A percentile compares a stretch with the other conserved stretches of the same genome.
These are phyloP conservation scores for Drosophila trapezifrons DNA, from an alignment of 1,140 invertebrate species.

Conservation along the genomic window DNA sequence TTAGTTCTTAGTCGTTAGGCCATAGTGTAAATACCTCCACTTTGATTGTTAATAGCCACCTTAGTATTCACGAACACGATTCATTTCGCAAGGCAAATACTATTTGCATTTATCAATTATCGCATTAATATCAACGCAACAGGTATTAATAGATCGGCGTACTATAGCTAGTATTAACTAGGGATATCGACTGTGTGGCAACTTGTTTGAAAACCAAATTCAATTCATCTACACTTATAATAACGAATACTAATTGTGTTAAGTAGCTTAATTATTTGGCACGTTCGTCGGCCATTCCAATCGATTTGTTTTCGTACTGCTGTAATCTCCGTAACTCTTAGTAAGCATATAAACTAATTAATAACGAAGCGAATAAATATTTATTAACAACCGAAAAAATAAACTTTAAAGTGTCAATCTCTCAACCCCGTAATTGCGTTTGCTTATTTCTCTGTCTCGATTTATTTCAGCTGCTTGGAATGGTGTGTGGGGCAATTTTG, in stretches of 20 bases:
- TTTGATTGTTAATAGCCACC: conserved; percentile 47
- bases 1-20: conserved; percentile 42
- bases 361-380: conserved; percentile 53
- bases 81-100: conserved; percentile 45
- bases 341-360: conserved; percentile 54
- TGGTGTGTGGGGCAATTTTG: background rate
- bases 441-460: background rate
- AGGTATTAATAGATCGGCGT: conserved; percentile 55
- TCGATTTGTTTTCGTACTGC: conserved; percentile 53
- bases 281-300: conserved; percentile 38
- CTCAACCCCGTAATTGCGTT: conserved; percentile 8
- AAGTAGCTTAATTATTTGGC: conserved; percentile 61
- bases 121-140: conserved; percentile 49
- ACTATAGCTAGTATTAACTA: conserved; percentile 64
- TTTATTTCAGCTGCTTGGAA: background rate
- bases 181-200: conserved; percentile 62
- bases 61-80: conserved; percentile 31
- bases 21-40: conserved; percentile 55
- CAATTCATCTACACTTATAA: conserved; percentile 59
- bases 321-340: conserved; percentile 56
- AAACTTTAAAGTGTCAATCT: conserved; percentile 43
- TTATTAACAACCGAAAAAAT: conserved; percentile 48
- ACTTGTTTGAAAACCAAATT: conserved; percentile 63
- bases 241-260: conserved; percentile 52
- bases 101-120: conserved; percentile 51